Percentiles rank a stretch among this genome's conserved stretches.
Evolutionary conservation across 1,140 invertebrate genomes (phyloP).

Genomic region (Trichomalopsis sarcophagae): DNA sequence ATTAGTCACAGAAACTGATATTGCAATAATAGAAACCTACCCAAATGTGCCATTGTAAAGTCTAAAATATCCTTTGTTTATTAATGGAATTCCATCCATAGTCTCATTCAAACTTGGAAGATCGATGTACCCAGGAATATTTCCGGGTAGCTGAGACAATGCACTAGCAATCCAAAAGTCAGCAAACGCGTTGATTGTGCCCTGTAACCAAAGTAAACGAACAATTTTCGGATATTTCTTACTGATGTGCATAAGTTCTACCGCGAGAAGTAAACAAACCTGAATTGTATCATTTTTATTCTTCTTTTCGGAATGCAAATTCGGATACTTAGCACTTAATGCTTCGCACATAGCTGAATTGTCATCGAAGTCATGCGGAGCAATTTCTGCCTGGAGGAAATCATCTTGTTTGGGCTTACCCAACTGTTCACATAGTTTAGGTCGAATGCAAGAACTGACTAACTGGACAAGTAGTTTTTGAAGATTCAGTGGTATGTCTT

Average conservation of each 20-base stretch:
- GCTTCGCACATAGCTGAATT: background rate
- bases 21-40: background rate
- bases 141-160: background rate
- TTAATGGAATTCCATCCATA: background rate
- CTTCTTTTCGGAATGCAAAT: background rate
- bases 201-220: background rate
- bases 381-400: background rate
- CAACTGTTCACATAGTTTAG: background rate
- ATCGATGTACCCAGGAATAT: background rate
- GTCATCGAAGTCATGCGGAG: background rate
- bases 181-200: background rate
- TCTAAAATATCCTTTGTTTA: background rate
- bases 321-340: slow-evolving; percentile 8
- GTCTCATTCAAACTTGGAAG: background rate
- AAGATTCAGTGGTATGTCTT: background rate
- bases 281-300: background rate
- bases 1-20: background rate
- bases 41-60: slow-evolving; percentile 19
- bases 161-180: slow-evolving; percentile 24
- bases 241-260: background rate
- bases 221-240: background rate
- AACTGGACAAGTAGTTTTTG: background rate
- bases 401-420: background rate
- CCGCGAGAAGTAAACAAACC: background rate
- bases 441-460: background rate